Conservation (phyloP, 2,797 vertebrate species). For the Lutjanus argentimaculatus region DNA sequence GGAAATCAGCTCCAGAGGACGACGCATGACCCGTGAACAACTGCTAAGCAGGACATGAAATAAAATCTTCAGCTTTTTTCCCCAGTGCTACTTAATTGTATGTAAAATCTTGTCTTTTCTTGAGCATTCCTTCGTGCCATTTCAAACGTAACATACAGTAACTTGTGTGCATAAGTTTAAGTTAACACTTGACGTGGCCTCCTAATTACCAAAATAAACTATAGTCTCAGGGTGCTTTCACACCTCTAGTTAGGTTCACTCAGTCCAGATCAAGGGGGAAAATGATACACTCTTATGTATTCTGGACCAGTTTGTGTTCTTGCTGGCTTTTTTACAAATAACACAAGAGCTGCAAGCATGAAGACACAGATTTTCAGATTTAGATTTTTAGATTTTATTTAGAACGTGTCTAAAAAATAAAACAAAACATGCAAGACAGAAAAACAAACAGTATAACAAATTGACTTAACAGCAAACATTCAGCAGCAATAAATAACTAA, state of each 20-base stretch:
- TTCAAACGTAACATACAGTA: neutral
- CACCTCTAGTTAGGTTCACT: neutral
- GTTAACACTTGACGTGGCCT: neutral
- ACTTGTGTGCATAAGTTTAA: neutral
- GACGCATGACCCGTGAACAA: slow-evolving; percentile 17
- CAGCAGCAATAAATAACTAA: too few relatives aligned
- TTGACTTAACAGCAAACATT: too few relatives aligned
- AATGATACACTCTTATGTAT: neutral
- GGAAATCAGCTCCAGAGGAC: slow-evolving; percentile 14
- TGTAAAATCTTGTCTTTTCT: neutral
- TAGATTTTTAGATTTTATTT: too few relatives aligned
- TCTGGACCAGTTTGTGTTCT: neutral
- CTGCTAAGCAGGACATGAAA: slow-evolving; percentile 12
- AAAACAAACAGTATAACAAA: too few relatives aligned
- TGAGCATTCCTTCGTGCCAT: neutral
- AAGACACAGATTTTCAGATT: too few relatives aligned
- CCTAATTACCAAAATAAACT: neutral
- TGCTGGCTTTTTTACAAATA: neutral
- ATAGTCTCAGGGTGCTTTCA: neutral
- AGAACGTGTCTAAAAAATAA: too few relatives aligned
- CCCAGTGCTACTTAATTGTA: neutral
- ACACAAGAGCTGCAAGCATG: neutral
- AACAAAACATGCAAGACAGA: too few relatives aligned
- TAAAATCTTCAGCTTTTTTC: slow-evolving; percentile 6
- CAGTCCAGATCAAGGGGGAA: neutral